These are phyloP conservation scores for Cryptophagus acutangulus DNA, from an alignment of 2,888 invertebrate species.

Conservation along the genomic window DNA sequence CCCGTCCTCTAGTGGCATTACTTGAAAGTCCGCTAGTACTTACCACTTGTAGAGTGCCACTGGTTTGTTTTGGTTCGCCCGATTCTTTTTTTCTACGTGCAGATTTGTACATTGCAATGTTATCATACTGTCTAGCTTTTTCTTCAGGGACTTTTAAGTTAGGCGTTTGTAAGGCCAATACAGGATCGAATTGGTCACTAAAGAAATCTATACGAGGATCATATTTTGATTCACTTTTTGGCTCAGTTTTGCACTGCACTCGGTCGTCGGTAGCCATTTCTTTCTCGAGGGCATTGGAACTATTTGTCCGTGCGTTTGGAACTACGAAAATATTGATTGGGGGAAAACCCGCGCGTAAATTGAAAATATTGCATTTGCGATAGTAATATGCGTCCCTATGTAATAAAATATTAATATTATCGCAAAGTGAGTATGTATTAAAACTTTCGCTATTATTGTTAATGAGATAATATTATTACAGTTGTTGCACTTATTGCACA, in stretches of 20 bases:
- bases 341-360: too few species aligned
- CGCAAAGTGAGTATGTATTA: too few species aligned
- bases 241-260: neutral
- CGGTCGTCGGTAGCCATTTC: too few species aligned
- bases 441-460: constrained; percentile 5
- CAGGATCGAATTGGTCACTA: constrained; percentile 61
- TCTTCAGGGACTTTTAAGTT: constrained; percentile 53
- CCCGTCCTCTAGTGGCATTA: neutral
- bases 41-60: too few species aligned
- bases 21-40: too few species aligned
- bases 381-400: neutral
- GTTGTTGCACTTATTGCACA: constrained; percentile 7
- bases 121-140: constrained; percentile 62
- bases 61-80: constrained; percentile 10
- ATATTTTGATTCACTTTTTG: constrained; percentile 3
- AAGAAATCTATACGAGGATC: constrained; percentile 47
- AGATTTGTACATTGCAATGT: constrained; percentile 60
- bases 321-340: too few species aligned
- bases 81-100: constrained; percentile 32
- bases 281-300: too few species aligned
- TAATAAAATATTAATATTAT: neutral
- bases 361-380: too few species aligned
- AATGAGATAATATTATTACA: constrained; percentile 8
- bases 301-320: too few species aligned
- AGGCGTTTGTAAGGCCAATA: constrained; percentile 62